A percentile compares a stretch with the other conserved stretches of the same genome.
Evolutionary conservation across 2,797 vertebrate genomes (phyloP).

Genomic region (Lagocephalus sceleratus): DNA sequence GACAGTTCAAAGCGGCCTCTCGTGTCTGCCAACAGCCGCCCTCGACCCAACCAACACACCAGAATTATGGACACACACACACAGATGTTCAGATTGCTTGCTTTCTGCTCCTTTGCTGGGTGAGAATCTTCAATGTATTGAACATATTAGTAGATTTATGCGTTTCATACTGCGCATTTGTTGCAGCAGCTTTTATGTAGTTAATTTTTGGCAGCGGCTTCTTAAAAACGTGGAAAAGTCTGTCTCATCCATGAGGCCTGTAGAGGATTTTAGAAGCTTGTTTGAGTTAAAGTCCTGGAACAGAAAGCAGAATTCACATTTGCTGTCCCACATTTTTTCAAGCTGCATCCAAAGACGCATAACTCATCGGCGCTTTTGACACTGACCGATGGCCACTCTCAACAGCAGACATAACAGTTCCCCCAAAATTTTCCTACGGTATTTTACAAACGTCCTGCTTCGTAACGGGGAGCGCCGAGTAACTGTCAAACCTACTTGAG

Average conservation of each 20-base stretch:
- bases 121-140: too few relatives aligned
- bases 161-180: too few relatives aligned
- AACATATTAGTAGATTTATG: too few relatives aligned
- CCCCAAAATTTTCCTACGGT: constrained; percentile 28
- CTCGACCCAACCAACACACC: constrained; percentile 29
- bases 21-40: constrained; percentile 28
- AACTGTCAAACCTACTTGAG: constrained; percentile 36
- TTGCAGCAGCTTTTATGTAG: too few relatives aligned
- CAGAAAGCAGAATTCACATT: constrained; percentile 17
- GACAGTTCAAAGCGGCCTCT: constrained; percentile 61
- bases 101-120: too few relatives aligned
- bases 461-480: constrained; percentile 19
- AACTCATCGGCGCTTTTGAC: constrained; percentile 1
- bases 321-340: constrained; percentile 20
- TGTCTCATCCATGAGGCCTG: constrained; percentile 24
- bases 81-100: too few relatives aligned
- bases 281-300: constrained; percentile 16
- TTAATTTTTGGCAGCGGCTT: too few relatives aligned
- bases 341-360: constrained; percentile 26
- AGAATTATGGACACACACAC: too few relatives aligned
- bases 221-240: background rate
- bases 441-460: constrained; percentile 38
- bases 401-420: constrained; percentile 10
- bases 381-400: constrained; percentile 17
- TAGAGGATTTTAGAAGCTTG: constrained; percentile 11